These are phyloP conservation scores for Epinephelus lanceolatus DNA, from an alignment of 2,113 vertebrate genomes.

Conservation along the genomic window DNA sequence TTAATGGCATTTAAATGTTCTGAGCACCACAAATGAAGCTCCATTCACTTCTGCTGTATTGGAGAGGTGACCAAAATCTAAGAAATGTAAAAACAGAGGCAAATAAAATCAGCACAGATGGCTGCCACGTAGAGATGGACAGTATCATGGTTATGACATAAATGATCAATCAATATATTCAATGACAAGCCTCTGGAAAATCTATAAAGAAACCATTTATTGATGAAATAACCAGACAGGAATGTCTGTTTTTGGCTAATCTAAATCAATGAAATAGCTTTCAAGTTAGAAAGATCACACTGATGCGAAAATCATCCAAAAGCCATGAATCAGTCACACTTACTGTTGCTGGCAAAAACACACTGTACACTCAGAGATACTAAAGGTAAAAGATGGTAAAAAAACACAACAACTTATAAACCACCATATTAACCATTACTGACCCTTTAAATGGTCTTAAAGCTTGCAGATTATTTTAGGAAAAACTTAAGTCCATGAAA, in stretches of 20 bases:
- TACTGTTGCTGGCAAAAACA: not conserved
- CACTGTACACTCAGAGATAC: not conserved
- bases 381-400: not conserved
- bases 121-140: not conserved
- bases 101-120: not conserved
- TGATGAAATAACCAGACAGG: conserved; percentile 20
- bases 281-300: not conserved
- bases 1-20: no score
- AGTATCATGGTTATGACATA: not conserved
- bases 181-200: conserved; percentile 28
- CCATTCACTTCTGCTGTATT: no score
- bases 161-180: not conserved
- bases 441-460: not conserved
- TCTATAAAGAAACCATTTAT: conserved; percentile 3
- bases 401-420: not conserved
- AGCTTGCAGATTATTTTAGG: not conserved
- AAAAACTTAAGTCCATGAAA: not conserved
- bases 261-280: conserved; percentile 32
- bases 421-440: not conserved
- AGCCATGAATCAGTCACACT: not conserved
- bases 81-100: not conserved
- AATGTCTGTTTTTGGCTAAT: conserved; percentile 19
- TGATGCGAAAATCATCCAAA: not conserved
- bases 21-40: no score
- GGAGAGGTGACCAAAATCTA: not conserved